phyloP scores from a whole-genome alignment of 1,140 invertebrate genomes.

The Eufriesea mexicana region DNA sequence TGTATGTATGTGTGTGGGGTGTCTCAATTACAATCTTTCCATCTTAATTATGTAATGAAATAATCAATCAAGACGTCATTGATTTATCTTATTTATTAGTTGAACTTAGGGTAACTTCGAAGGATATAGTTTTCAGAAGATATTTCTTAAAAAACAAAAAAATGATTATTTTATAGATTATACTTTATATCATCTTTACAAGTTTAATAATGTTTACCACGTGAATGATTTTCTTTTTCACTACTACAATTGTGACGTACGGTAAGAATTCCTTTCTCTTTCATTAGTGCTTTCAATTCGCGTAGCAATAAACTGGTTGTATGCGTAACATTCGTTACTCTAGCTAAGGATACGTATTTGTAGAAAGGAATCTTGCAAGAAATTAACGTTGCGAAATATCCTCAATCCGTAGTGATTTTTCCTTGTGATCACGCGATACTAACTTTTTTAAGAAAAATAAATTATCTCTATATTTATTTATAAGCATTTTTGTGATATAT shows the following conservation, averaged over 20 bases:
- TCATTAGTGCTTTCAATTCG: slow-evolving; percentile 22
- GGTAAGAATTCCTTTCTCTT: slow-evolving; percentile 42
- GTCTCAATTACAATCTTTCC: background rate
- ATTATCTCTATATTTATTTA: background rate
- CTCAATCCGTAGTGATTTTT: background rate
- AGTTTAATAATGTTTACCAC: too few relatives aligned
- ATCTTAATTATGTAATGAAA: background rate
- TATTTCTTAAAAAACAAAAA: background rate
- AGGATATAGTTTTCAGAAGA: background rate
- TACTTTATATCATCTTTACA: background rate
- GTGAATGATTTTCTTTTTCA: slow-evolving; percentile 4
- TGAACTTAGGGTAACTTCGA: background rate
- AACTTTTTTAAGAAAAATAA: background rate
- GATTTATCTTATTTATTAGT: background rate
- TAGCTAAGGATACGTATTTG: slow-evolving; percentile 1
- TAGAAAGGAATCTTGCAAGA: background rate
- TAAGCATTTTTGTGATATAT: background rate
- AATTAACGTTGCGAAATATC: slow-evolving; percentile 5
- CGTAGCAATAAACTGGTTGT: slow-evolving; percentile 6
- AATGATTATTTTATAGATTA: background rate
- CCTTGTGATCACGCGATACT: background rate
- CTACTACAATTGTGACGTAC: background rate
- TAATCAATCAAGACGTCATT: background rate
- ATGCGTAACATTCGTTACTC: slow-evolving; percentile 5
- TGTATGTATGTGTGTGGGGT: too few relatives aligned